Evolutionary conservation across 2,113 vertebrate species (phyloP), one percentile per base, ranked within the genome.

Genomic region (Cavia porcellus): DNA sequence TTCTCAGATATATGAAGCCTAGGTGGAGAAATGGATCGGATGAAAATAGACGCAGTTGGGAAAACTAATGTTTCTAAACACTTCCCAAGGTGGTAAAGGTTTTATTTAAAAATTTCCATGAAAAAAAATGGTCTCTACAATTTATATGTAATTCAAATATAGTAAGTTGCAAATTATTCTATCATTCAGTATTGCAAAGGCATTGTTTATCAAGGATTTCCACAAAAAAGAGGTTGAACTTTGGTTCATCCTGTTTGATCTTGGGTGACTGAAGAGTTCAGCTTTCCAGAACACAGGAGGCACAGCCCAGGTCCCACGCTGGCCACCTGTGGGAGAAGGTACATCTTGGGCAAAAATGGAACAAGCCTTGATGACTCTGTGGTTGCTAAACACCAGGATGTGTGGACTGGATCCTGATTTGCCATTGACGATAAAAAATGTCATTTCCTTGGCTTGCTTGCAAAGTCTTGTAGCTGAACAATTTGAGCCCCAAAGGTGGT

Each of bases 181-280:
- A 14, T 77, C 45, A 42, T 22, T 22, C 35, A 66, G 5, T 83
- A 47, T 81, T 12, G 47, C n/a, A 47, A 17, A 84, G 75, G 70
- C 25, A 64, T 47, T 90, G n/a, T 77, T 90, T 95, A 81, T 96
- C 12, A 68, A 52, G 30, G 24, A 77, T 14, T 61, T 88, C 88
- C 59, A 55, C 35, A 64, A 42, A 88, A 66, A 57, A 17, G 25
- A 86, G 10, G 3, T 19, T 52, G 42, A 62, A 47, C 38, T 50
- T 30, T 15, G 24, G 5, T 61, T 88, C 47, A 15, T n/a, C 72
- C 22, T 77, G 30, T 8, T 79, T 64, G 77, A 83, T 64, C 15
- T 55, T 35, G 24, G 25, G 57, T 84, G 74, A 52, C 52, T 28
- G 35, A 22, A 47, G 24, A 70, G 64, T 17, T 52, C 59, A 32